Percentiles rank a stretch among this genome's conserved stretches.
Conservation (phyloP, 2,113 vertebrate genomes). For the Malurus alboscapulatus region DNA sequence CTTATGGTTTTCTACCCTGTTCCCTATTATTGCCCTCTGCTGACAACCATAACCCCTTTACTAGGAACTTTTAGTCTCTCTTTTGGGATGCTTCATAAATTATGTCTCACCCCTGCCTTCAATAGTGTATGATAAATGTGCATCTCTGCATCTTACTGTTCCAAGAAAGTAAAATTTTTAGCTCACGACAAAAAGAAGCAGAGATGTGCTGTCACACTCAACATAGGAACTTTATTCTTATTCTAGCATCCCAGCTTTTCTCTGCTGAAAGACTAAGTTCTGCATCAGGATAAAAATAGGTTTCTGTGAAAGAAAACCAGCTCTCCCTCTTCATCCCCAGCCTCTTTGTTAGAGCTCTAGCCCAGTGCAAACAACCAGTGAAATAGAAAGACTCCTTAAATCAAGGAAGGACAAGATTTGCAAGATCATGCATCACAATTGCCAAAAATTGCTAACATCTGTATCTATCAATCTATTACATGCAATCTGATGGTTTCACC, state of each 20-base stretch:
- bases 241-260: neutral
- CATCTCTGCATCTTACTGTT: neutral
- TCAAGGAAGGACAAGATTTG: accelerated
- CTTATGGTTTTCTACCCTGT: neutral
- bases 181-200: neutral
- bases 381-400: neutral
- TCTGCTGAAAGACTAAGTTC: neutral
- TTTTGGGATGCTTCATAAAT: neutral
- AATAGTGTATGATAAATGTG: neutral
- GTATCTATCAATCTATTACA: neutral
- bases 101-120: neutral
- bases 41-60: neutral
- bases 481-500: neutral
- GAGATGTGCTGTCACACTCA: neutral
- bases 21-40: neutral
- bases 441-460: neutral
- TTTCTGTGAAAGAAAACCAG: neutral
- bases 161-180: neutral
- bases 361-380: neutral
- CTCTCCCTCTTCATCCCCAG: neutral
- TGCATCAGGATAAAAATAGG: neutral
- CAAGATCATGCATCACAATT: neutral
- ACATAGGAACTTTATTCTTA: neutral
- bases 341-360: neutral
- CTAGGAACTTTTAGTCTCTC: neutral